Evolutionary conservation across 92 coral and sea anemone species (phyloP).

Genomic region (Palythoa heliodiscus): DNA sequence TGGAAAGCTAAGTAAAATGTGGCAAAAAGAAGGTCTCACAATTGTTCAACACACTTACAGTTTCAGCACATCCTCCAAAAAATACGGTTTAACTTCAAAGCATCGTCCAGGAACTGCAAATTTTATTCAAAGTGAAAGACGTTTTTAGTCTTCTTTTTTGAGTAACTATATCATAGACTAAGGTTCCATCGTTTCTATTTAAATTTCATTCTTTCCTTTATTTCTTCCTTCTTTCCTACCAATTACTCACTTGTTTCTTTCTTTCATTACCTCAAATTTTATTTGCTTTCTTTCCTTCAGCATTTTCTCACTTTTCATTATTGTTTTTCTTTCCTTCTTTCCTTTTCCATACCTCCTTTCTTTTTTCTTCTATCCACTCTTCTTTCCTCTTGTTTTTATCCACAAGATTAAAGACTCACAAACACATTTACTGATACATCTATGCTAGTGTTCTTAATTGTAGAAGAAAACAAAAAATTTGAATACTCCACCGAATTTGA

Average conservation of each 20-base stretch:
- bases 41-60: constrained; percentile 77
- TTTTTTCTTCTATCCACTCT: neutral
- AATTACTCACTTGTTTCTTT: neutral
- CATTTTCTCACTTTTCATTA: neutral
- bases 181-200: neutral
- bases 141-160: neutral
- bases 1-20: no score
- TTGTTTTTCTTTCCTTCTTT: neutral
- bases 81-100: constrained; percentile 79
- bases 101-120: constrained; percentile 93
- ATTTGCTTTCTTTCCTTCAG: neutral
- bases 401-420: no score
- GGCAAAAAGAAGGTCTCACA: no score
- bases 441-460: no score
- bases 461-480: no score
- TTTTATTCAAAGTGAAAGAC: neutral
- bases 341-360: neutral
- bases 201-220: neutral
- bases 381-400: neutral
- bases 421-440: no score
- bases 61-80: constrained; percentile 88
- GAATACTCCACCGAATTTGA: no score
- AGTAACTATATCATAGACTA: no score
- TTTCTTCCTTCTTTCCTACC: neutral
- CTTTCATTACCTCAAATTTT: neutral